Percentiles rank a stretch among this genome's conserved stretches.
Conservation (phyloP, 1,140 invertebrate species). For the Manduca sexta region DNA sequence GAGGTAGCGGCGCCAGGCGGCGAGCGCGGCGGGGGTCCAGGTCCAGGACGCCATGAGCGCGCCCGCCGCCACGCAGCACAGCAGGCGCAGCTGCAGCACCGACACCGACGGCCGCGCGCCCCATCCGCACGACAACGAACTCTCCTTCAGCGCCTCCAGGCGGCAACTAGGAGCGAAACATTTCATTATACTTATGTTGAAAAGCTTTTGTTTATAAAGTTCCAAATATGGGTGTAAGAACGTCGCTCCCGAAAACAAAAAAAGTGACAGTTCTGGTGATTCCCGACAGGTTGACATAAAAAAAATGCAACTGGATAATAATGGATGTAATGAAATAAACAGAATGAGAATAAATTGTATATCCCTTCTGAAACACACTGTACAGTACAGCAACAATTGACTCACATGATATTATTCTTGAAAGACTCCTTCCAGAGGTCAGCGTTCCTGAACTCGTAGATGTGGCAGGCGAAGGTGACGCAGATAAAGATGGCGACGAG, state of each 20-base stretch:
- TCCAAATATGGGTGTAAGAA: neutral
- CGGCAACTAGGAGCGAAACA: slow-evolving; percentile 36
- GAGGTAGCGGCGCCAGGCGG: slow-evolving; percentile 89
- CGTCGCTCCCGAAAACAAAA: neutral
- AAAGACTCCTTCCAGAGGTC: slow-evolving; percentile 84
- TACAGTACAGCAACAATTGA: slow-evolving; percentile 13
- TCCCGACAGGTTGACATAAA: neutral
- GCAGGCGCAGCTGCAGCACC: slow-evolving; percentile 85
- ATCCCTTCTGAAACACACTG: too few species aligned
- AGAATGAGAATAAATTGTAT: neutral
- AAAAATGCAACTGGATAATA: neutral
- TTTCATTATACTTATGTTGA: neutral
- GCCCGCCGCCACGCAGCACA: slow-evolving; percentile 87
- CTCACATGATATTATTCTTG: slow-evolving; percentile 87
- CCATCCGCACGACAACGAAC: slow-evolving; percentile 74
- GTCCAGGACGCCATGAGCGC: slow-evolving; percentile 95
- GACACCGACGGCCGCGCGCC: slow-evolving; percentile 84
- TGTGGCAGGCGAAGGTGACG: slow-evolving; percentile 86
- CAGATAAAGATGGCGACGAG: slow-evolving; percentile 83
- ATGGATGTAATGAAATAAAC: neutral
- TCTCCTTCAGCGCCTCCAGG: slow-evolving; percentile 38
- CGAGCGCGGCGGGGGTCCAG: slow-evolving; percentile 87
- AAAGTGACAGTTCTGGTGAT: neutral
- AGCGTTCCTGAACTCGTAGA: slow-evolving; percentile 85
- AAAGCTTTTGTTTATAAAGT: too few species aligned